Percentiles rank a stretch among this genome's conserved stretches.
phyloP scores from a whole-genome alignment of 2,797 vertebrate genomes.

The Sternarchorhynchus goeldii region DNA sequence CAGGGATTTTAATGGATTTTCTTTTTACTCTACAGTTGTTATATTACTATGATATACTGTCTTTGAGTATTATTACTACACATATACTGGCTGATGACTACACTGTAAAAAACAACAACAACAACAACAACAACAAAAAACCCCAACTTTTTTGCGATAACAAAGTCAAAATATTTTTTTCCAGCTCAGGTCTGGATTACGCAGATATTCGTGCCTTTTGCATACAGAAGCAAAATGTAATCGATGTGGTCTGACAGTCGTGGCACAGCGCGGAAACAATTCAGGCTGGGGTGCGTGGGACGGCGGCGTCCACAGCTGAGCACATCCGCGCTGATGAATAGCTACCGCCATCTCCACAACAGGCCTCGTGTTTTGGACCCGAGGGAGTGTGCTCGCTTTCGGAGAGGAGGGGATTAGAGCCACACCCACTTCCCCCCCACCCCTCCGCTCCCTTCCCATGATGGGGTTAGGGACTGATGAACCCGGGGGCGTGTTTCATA shows the following conservation, averaged over 20 bases:
- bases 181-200: background rate
- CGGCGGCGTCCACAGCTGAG: background rate
- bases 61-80: background rate
- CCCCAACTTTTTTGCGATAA: no score
- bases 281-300: slow-evolving; percentile 21
- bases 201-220: background rate
- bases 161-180: no score
- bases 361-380: background rate
- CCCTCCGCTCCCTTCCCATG: background rate
- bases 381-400: background rate
- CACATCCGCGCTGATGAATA: slow-evolving; percentile 8
- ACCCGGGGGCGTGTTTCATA: background rate
- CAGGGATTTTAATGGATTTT: background rate
- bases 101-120: no score
- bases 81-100: background rate
- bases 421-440: background rate
- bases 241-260: slow-evolving; percentile 31
- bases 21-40: background rate
- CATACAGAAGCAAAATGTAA: background rate
- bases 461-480: background rate
- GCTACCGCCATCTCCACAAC: background rate
- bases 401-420: slow-evolving; percentile 7
- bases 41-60: background rate
- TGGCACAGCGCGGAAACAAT: slow-evolving; percentile 20
- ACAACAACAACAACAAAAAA: no score